These are phyloP conservation scores for Dasyurus viverrinus DNA, from an alignment of 2,113 vertebrate species.

Conservation along the genomic window DNA sequence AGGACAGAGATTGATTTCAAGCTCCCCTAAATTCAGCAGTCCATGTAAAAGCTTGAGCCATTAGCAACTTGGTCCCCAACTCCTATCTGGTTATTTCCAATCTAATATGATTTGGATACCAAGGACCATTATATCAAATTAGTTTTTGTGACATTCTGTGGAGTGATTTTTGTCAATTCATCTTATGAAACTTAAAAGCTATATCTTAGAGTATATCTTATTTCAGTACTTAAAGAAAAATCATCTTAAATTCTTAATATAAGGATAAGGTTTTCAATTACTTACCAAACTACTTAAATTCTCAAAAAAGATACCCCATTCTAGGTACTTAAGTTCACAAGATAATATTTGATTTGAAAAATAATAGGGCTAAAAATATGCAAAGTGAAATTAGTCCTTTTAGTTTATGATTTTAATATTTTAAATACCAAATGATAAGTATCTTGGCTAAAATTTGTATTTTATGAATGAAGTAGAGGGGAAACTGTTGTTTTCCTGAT, in stretches of 20 bases:
- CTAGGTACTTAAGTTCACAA: background rate
- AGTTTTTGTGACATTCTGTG: background rate
- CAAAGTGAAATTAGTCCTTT: background rate
- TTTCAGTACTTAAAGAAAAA: background rate
- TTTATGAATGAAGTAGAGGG: background rate
- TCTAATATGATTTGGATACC: background rate
- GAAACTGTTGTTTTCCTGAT: background rate
- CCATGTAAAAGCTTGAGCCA: background rate
- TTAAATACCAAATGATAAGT: background rate
- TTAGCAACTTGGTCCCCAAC: background rate
- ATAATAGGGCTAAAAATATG: rapidly evolving
- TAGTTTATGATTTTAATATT: background rate
- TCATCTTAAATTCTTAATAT: background rate
- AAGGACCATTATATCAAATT: background rate
- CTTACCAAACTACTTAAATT: background rate
- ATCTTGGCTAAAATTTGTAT: background rate
- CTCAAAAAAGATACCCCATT: background rate
- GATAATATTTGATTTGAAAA: background rate
- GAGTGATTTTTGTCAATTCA: background rate
- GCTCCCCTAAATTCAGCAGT: background rate
- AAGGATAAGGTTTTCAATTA: background rate
- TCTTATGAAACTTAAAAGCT: background rate
- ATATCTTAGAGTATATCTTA: background rate
- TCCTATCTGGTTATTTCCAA: background rate
- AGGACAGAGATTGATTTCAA: background rate